Conservation (phyloP, 2,797 vertebrate species). For the Takifugu rubripes region DNA sequence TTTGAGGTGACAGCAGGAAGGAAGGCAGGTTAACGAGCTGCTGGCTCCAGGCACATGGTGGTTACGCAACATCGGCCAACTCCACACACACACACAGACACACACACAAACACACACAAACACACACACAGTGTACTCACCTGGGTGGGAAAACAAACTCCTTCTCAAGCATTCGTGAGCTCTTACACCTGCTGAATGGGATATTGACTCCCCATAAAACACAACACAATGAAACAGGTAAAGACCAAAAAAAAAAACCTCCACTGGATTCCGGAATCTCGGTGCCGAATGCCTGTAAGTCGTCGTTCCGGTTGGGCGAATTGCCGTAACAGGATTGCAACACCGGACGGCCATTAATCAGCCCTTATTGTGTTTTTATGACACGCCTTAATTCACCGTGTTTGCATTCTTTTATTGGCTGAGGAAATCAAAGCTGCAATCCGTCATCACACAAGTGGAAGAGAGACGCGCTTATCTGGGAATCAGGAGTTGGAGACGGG, state of each 20-base stretch:
- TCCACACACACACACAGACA: constrained; percentile 27
- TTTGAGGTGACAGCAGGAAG: constrained; percentile 79
- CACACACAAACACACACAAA: constrained; percentile 27
- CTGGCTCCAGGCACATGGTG: constrained; percentile 69
- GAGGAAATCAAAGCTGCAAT: neutral
- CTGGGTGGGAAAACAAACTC: constrained; percentile 42
- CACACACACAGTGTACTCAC: constrained; percentile 45
- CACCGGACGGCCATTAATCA: neutral
- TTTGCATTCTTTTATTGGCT: neutral
- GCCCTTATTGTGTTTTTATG: neutral
- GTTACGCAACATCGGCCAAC: constrained; percentile 69
- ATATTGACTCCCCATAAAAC: constrained; percentile 22
- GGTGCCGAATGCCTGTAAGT: no score
- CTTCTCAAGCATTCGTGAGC: constrained; percentile 30
- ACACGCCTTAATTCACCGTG: neutral
- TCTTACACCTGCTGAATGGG: constrained; percentile 24
- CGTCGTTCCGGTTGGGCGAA: neutral
- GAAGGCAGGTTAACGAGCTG: constrained; percentile 77
- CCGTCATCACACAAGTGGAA: neutral
- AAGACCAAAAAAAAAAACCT: neutral
- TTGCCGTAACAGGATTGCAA: neutral
- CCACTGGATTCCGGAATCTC: neutral
- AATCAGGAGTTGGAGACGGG: no score
- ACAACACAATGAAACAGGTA: neutral
- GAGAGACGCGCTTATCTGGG: no score